A percentile compares a stretch with the other conserved stretches of the same genome.
Evolutionary conservation across 1,140 invertebrate species (phyloP).

Genomic region (Orchesella cincta): DNA sequence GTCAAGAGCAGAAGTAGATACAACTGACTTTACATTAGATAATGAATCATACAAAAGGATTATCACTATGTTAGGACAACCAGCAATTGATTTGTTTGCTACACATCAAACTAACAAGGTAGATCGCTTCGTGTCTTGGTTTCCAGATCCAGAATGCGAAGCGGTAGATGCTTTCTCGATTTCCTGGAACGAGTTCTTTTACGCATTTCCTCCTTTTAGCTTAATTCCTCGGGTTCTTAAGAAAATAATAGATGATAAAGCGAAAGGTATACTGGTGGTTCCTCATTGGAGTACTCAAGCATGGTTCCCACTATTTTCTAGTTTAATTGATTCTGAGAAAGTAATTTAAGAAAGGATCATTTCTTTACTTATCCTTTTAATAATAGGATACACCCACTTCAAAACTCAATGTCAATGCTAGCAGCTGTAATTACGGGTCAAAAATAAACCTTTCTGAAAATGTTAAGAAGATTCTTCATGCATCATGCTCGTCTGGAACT

Average conservation of each 20-base stretch:
- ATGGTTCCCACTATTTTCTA: slow-evolving; percentile 31
- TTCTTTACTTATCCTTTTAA: slow-evolving; percentile 13
- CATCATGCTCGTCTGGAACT: not conserved
- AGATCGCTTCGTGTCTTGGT: slow-evolving; percentile 23
- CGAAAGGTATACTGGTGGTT: slow-evolving; percentile 12
- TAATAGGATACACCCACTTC: not conserved
- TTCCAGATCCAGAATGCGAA: slow-evolving; percentile 32
- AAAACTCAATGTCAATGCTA: not conserved
- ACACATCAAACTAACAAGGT: not conserved
- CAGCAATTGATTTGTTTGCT: slow-evolving; percentile 32
- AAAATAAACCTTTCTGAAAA: not conserved
- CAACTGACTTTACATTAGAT: not conserved
- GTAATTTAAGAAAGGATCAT: not conserved
- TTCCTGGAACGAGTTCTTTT: slow-evolving; percentile 23
- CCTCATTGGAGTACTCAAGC: slow-evolving; percentile 31
- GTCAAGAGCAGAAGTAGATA: not conserved
- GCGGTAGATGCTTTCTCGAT: slow-evolving; percentile 29
- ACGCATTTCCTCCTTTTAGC: slow-evolving; percentile 37
- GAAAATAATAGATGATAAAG: slow-evolving; percentile 21
- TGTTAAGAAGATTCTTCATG: not conserved
- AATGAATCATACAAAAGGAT: not conserved
- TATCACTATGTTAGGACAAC: not conserved
- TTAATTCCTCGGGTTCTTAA: slow-evolving; percentile 20
- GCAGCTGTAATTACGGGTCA: slow-evolving; percentile 5
- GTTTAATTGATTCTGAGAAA: not conserved